Evolutionary conservation across 2,888 invertebrate species (phyloP).

Genomic region (Dicyrtoma fusca): DNA sequence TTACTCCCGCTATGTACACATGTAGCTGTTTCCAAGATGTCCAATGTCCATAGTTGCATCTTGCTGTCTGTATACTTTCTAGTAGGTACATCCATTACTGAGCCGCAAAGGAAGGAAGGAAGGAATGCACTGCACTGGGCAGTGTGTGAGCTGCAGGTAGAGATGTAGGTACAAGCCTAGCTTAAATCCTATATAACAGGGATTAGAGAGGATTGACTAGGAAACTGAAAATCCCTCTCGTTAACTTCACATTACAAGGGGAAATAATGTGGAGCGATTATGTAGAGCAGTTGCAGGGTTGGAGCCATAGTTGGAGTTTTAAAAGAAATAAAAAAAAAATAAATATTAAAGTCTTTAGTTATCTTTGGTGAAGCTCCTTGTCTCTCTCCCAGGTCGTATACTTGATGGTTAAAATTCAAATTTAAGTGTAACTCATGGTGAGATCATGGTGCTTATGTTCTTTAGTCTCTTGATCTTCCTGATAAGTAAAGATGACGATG

Average conservation of each 20-base stretch:
- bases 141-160: no score
- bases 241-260: no score
- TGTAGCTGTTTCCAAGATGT: not conserved
- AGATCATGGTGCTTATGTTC: conserved; percentile 26
- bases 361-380: not conserved
- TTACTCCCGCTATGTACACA: not conserved
- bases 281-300: no score
- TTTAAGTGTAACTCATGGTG: conserved; percentile 20
- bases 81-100: no score
- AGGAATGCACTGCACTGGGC: no score
- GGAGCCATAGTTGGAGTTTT: not conserved
- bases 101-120: no score
- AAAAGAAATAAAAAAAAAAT: not conserved
- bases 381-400: not conserved
- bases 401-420: not conserved
- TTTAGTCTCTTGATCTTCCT: not conserved
- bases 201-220: no score
- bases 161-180: no score
- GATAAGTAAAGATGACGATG: conserved; percentile 1
- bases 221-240: no score
- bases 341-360: not conserved
- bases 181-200: no score
- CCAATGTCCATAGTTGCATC: not conserved
- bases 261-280: no score
- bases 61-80: no score